Conservation (phyloP, 2,888 invertebrate genomes). For the Ormyrus pomaceus region DNA sequence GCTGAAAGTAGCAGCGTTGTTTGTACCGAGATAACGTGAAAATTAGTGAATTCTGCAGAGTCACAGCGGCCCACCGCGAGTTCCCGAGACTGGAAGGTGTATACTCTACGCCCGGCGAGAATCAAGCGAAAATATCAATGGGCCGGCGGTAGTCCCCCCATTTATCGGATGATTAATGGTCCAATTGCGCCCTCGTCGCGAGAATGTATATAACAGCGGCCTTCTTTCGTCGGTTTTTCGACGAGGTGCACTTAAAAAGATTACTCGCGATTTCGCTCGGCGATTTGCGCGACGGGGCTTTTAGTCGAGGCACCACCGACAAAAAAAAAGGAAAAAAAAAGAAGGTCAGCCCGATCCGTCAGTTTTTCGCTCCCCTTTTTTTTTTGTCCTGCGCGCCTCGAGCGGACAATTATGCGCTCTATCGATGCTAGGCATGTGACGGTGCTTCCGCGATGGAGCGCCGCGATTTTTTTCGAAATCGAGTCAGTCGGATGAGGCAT, state of each 20-base stretch:
- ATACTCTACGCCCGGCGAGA: background rate
- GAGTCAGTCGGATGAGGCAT: background rate
- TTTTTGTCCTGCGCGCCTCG: background rate
- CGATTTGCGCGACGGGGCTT: slow-evolving; percentile 9
- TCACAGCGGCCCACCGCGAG: slow-evolving; percentile 3
- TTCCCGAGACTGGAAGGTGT: background rate
- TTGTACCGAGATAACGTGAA: slow-evolving; percentile 29
- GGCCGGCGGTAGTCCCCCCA: slow-evolving; percentile 13
- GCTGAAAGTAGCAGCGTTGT: no score
- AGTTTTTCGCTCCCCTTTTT: background rate
- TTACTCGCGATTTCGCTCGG: slow-evolving; percentile 59
- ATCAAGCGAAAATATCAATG: slow-evolving; percentile 8
- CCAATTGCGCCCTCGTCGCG: slow-evolving; percentile 17
- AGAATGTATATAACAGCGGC: slow-evolving; percentile 30
- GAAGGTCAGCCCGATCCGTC: background rate
- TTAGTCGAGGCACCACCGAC: slow-evolving; percentile 12
- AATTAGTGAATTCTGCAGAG: slow-evolving; percentile 41
- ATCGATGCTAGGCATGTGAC: background rate
- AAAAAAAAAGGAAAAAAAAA: background rate
- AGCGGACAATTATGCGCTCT: slow-evolving; percentile 33
- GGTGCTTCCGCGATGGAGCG: background rate
- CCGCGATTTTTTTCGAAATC: slow-evolving; percentile 14
- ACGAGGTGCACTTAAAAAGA: slow-evolving; percentile 65
- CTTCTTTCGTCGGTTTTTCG: slow-evolving; percentile 58
- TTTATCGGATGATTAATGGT: slow-evolving; percentile 55